Evolutionary conservation across 2,113 vertebrate genomes (phyloP).

Genomic region (Coptodon rendalli): DNA sequence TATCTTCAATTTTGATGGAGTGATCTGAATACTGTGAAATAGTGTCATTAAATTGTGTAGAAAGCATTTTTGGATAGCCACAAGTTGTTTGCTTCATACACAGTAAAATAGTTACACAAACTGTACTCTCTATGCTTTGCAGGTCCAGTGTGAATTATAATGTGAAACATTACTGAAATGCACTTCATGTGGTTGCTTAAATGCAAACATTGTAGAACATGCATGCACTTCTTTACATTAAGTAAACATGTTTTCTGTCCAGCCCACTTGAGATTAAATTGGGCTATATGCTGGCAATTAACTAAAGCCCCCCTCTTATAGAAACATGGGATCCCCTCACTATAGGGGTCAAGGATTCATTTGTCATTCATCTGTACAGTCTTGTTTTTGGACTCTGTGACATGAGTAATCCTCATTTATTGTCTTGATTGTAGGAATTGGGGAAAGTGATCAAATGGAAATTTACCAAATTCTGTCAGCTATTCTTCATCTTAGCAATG

Average conservation of each 20-base stretch:
- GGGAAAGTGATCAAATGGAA: constrained; percentile 85
- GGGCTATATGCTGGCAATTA: neutral
- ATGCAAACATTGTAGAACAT: neutral
- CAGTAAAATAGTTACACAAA: neutral
- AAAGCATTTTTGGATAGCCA: neutral
- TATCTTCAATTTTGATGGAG: neutral
- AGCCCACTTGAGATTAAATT: neutral
- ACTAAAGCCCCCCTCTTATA: neutral
- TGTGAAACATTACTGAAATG: neutral
- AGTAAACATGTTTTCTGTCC: neutral
- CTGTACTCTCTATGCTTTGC: neutral
- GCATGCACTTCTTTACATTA: neutral
- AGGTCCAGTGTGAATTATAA: neutral
- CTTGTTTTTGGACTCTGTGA: neutral
- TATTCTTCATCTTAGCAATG: constrained; percentile 92
- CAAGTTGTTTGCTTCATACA: neutral
- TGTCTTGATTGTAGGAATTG: constrained; percentile 73
- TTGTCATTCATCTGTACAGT: neutral
- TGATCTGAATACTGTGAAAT: neutral
- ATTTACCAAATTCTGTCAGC: constrained; percentile 90
- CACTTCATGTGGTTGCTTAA: neutral
- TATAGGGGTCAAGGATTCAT: neutral
- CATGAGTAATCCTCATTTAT: neutral
- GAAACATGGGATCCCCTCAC: neutral
- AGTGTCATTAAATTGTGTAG: neutral